These are phyloP conservation scores for Tragelaphus imberbis DNA, from an alignment of 2,113 vertebrate species.

Conservation along the genomic window DNA sequence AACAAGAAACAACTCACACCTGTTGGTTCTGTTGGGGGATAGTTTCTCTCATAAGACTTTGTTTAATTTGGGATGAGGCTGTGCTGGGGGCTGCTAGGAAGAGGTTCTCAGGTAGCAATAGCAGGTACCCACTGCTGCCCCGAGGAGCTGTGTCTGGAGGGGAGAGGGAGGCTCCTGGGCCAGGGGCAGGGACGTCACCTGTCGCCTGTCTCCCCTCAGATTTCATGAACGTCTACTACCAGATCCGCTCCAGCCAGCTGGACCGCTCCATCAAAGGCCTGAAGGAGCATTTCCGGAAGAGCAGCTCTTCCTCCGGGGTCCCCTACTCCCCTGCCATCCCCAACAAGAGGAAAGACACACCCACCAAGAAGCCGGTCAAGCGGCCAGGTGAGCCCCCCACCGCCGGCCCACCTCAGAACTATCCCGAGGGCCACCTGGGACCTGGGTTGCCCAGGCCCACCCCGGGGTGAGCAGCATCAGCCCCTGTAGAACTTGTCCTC, in stretches of 20 bases:
- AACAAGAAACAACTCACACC: not conserved
- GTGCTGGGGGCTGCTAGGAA: rapidly evolving
- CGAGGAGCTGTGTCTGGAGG: rapidly evolving
- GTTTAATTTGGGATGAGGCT: not conserved
- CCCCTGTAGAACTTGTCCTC: not conserved
- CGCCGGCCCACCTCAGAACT: not conserved
- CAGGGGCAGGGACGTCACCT: not conserved
- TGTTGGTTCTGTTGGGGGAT: not conserved
- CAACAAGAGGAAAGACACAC: conserved; percentile 97
- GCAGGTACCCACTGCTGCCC: not conserved
- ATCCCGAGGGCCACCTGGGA: not conserved
- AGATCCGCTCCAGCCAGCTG: conserved; percentile 94
- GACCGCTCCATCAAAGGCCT: conserved; percentile 96
- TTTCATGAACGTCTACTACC: conserved; percentile 99
- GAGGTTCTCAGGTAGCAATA: rapidly evolving
- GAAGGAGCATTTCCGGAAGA: conserved; percentile 97
- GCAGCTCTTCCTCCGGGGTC: conserved; percentile 89
- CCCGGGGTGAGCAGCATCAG: rapidly evolving
- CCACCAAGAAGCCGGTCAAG: conserved; percentile 94
- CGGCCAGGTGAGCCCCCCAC: conserved; percentile 88
- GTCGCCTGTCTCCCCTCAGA: conserved; percentile 78
- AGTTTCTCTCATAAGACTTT: not conserved
- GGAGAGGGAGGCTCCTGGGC: not conserved
- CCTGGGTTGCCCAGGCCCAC: not conserved
- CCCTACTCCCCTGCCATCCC: conserved; percentile 96